Evolutionary conservation across 2,113 vertebrate genomes (phyloP).

Genomic region (Lagenorhynchus albirostris): DNA sequence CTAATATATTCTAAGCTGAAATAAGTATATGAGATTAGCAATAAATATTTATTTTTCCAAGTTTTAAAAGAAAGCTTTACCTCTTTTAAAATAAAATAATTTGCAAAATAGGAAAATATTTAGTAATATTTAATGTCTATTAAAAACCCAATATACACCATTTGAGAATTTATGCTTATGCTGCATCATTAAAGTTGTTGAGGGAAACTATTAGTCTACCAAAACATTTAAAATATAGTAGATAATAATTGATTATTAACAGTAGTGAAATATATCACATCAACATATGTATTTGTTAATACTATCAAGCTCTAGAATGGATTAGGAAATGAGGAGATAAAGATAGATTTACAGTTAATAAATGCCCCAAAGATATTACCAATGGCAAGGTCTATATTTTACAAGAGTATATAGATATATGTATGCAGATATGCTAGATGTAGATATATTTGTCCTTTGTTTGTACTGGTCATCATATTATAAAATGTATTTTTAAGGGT

Average conservation of each 20-base stretch:
- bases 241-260: background rate
- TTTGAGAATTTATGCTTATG: slow-evolving; percentile 31
- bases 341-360: background rate
- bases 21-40: background rate
- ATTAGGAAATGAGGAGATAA: slow-evolving; percentile 15
- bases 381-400: background rate
- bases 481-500: slow-evolving; percentile 15
- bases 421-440: background rate
- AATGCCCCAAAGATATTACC: background rate
- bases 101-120: slow-evolving; percentile 4
- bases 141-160: background rate
- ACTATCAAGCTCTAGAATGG: background rate
- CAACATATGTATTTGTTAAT: background rate
- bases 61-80: background rate
- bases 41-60: slow-evolving; percentile 37
- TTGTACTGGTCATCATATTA: background rate
- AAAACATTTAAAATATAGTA: slow-evolving; percentile 38
- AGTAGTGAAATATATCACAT: background rate
- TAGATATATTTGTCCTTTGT: background rate
- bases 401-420: background rate
- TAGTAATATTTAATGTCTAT: background rate
- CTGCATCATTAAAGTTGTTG: background rate
- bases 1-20: slow-evolving; percentile 14
- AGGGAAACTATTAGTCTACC: slow-evolving; percentile 25
- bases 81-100: background rate